These are phyloP conservation scores for Rhodinocichla rosea DNA, from an alignment of 2,113 vertebrate genomes.

Conservation along the genomic window DNA sequence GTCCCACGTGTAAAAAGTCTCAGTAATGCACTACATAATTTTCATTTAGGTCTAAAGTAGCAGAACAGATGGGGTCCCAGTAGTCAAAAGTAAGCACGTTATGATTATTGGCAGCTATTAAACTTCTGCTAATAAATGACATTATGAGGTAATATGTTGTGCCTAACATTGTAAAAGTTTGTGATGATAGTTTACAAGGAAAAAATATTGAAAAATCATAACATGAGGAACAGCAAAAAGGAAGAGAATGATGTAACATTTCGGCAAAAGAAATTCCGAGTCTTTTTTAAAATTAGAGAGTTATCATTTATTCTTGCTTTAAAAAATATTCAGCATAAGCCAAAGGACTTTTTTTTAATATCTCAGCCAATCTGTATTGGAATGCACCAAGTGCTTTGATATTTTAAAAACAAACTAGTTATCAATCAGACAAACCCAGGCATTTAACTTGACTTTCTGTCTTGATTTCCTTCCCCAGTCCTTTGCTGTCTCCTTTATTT, in stretches of 20 bases:
- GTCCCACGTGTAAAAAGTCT: background rate
- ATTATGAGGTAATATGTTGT: background rate
- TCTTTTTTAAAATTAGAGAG: background rate
- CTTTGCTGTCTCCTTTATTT: background rate
- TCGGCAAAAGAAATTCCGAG: background rate
- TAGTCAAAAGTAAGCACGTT: background rate
- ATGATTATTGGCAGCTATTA: slow-evolving; percentile 23
- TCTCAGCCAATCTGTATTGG: background rate
- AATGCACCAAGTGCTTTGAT: background rate
- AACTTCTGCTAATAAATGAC: slow-evolving; percentile 9
- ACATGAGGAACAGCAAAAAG: background rate
- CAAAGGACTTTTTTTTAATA: background rate
- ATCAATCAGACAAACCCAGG: background rate
- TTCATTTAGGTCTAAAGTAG: slow-evolving; percentile 25
- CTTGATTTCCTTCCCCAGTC: background rate
- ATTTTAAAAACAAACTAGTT: background rate
- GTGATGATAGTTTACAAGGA: background rate
- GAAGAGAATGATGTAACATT: background rate
- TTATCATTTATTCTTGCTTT: background rate
- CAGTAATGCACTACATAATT: background rate
- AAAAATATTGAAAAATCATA: background rate
- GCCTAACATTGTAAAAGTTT: background rate
- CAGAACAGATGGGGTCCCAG: background rate
- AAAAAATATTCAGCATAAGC: background rate
- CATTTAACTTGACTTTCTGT: background rate